Evolutionary conservation across 2,797 vertebrate genomes (phyloP), one percentile per base, ranked within the genome.

Genomic region (Hydrocynus forskahlii): DNA sequence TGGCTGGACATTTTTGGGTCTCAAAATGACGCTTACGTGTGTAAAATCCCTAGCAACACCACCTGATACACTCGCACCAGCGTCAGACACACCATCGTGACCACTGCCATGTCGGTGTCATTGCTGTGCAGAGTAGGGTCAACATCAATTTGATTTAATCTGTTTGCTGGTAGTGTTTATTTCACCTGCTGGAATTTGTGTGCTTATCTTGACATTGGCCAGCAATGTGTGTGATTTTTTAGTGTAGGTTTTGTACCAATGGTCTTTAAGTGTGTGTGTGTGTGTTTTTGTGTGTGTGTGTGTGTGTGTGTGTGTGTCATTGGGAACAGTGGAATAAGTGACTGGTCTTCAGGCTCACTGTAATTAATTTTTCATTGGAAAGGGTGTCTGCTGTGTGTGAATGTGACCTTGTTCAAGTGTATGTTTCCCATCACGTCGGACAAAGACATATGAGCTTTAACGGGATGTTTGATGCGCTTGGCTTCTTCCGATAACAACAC

Each of bases 321-420:
- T 76, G 67, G 72, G 16, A 62, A n/a, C 5, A 29, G 40, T 80
- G 81, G 84, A 82, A 82, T 68, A 83, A 78, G 73, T 78, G 74
- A 75, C 77, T 29, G 29, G 29, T 29, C 69, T 5, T 71, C 35
- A 76, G 81, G 80, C 75, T 75, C 57, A 64, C 64, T 76, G 87
- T 90, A 66, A 84, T 93, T 85, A 89, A 91, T 91, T 83, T 93
- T 93, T 90, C 88, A 94, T 92, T 87, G 80, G 87, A 80, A 71
- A 60, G 60, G 48, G 10, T 73, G 75, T 29, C 29, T 29, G 29
- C 29, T 59, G 57, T 59, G 57, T 48, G 45, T 48, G 45, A 8
- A 12, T 66, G 63, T 68, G 7, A 66, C 13, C 23, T 6, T 25
- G 23, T 25, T 71, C 68, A 54, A 54, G 68, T 19, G 48, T 57